Evolutionary conservation across 2,113 vertebrate species (phyloP).

Genomic region (Gasterosteus nipponicus): DNA sequence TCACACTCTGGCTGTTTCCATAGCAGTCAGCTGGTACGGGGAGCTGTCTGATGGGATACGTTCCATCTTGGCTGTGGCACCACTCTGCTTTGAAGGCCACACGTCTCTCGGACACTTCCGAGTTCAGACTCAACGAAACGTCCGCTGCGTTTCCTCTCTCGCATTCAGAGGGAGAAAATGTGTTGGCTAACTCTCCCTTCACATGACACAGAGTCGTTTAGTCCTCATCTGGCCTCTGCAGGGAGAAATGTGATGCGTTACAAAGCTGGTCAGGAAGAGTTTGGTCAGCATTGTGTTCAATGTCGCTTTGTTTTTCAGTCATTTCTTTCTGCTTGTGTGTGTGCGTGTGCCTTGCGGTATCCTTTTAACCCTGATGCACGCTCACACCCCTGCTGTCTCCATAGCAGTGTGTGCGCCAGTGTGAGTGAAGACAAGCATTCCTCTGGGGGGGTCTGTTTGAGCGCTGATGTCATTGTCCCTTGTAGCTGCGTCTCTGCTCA

Average conservation of each 20-base stretch:
- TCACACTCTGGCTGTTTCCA: conserved; percentile 64
- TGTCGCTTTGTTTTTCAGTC: conserved; percentile 51
- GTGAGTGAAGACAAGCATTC: conserved; percentile 70
- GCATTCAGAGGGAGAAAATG: conserved; percentile 26
- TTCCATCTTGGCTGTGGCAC: conserved; percentile 49
- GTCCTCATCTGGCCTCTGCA: conserved; percentile 55
- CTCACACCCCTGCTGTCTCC: conserved; percentile 65
- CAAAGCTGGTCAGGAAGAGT: conserved; percentile 38
- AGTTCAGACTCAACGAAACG: conserved; percentile 46
- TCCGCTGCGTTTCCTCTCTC: conserved; percentile 40
- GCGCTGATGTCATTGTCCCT: conserved; percentile 73
- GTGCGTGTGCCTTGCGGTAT: conserved; percentile 35
- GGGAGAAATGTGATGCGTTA: conserved; percentile 42
- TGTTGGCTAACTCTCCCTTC: conserved; percentile 22
- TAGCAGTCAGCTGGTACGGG: conserved; percentile 68
- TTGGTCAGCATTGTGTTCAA: conserved; percentile 57
- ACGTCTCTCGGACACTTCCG: conserved; percentile 47
- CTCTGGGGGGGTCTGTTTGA: conserved; percentile 51
- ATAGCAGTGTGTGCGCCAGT: conserved; percentile 64
- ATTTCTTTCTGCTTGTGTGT: conserved; percentile 31
- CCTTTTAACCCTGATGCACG: conserved; percentile 42
- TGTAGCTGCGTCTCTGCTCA: conserved; percentile 51
- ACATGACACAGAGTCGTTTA: conserved; percentile 30
- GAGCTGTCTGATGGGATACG: conserved; percentile 53
- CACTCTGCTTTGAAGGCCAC: conserved; percentile 41